A percentile compares a stretch with the other conserved stretches of the same genome.
Conservation (phyloP, 1,140 invertebrate genomes). For the Lucilia sericata region DNA sequence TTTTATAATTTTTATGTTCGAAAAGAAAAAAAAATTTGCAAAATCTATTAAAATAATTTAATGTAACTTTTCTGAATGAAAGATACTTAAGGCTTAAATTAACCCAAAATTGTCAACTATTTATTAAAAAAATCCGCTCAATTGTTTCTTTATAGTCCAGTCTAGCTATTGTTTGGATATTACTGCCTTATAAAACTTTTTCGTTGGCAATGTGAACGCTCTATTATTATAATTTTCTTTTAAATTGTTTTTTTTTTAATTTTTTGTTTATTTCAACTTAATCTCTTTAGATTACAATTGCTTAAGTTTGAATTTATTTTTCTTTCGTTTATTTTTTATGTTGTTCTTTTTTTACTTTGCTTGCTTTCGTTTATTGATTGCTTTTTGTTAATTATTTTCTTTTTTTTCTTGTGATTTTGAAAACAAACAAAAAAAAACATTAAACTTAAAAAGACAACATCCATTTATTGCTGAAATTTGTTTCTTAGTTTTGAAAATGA, state of each 20-base stretch:
- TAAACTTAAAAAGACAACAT: not conserved
- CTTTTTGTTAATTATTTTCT: slow-evolving; percentile 9
- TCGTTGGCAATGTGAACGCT: not conserved
- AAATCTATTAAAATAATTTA: no score
- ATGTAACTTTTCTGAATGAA: no score
- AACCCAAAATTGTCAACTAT: no score
- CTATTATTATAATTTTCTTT: slow-evolving; percentile 23
- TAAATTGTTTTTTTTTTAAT: slow-evolving; percentile 20
- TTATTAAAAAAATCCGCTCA: no score
- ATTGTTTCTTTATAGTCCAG: no score
- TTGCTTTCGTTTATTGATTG: slow-evolving; percentile 18
- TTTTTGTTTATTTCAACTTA: not conserved
- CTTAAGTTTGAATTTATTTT: slow-evolving; percentile 29
- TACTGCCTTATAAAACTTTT: not conserved
- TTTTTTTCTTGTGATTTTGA: not conserved
- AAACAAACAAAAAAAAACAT: not conserved
- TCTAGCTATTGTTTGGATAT: no score
- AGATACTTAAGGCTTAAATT: no score
- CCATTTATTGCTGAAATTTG: not conserved
- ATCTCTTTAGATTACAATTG: not conserved
- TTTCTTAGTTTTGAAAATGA: not conserved
- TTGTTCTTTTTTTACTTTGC: slow-evolving; percentile 5
- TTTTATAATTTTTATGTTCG: no score
- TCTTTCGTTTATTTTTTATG: slow-evolving; percentile 31
- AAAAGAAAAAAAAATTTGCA: no score